Conservation (phyloP, 1,140 invertebrate genomes). For the Caerostris extrusa region DNA sequence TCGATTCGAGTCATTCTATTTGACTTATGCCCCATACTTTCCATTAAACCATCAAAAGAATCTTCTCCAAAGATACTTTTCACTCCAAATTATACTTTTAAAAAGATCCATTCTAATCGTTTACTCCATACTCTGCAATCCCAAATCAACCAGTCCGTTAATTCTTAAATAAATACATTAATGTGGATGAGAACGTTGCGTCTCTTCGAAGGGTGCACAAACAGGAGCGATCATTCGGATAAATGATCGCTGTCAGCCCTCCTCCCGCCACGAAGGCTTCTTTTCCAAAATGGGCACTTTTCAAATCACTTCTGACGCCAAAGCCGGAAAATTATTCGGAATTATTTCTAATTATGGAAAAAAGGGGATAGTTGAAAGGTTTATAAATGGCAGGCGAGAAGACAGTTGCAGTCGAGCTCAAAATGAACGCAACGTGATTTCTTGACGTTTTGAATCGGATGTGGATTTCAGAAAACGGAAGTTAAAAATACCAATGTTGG, state of each 20-base stretch:
- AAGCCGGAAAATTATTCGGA: background rate
- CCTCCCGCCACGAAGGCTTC: background rate
- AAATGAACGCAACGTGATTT: background rate
- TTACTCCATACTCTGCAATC: background rate
- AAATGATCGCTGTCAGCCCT: background rate
- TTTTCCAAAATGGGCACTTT: background rate
- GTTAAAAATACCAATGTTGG: no score
- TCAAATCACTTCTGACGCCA: background rate
- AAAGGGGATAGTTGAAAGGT: background rate
- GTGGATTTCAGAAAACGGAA: no score
- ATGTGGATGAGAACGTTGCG: background rate
- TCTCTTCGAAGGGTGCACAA: background rate
- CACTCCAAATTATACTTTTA: background rate
- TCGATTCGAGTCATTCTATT: no score
- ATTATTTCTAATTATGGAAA: background rate
- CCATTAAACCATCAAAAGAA: background rate
- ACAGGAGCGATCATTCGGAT: background rate
- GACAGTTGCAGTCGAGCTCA: background rate
- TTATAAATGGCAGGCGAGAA: background rate
- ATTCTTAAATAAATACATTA: background rate
- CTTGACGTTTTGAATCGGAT: background rate
- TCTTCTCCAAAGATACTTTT: background rate
- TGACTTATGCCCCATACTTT: no score
- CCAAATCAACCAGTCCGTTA: background rate
- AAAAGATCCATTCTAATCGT: background rate